Conservation (phyloP, 2,797 vertebrate genomes). For the Sebastes baramenuke region DNA sequence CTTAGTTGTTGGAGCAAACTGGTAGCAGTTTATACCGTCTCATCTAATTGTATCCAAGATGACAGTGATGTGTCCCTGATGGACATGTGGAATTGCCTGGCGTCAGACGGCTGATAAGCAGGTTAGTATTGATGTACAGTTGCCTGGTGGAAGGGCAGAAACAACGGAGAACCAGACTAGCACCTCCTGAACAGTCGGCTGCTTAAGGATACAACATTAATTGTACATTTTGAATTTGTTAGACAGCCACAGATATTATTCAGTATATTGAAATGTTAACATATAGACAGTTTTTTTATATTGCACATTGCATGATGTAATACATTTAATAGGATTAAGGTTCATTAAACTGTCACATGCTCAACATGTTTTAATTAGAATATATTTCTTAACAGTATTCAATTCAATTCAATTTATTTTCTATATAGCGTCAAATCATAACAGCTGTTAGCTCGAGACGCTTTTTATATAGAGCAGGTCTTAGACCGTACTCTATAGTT, state of each 20-base stretch:
- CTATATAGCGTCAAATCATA: no score
- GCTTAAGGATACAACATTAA: not conserved
- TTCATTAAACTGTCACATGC: no score
- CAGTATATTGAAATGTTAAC: not conserved
- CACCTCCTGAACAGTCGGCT: not conserved
- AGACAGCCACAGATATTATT: not conserved
- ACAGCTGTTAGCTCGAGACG: no score
- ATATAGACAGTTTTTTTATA: not conserved
- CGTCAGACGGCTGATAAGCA: constrained; percentile 44
- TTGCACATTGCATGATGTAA: not conserved
- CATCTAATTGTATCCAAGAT: constrained; percentile 8
- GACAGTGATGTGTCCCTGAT: constrained; percentile 6
- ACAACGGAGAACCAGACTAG: not conserved
- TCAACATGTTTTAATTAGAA: not conserved
- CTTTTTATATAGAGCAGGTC: no score
- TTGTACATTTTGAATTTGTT: not conserved
- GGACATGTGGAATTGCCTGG: constrained; percentile 43
- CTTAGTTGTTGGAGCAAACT: not conserved
- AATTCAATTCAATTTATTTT: no score
- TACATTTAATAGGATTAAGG: not conserved
- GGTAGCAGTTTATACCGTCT: not conserved
- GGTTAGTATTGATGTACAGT: constrained; percentile 57
- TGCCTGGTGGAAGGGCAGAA: constrained; percentile 23
- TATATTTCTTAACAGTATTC: not conserved
- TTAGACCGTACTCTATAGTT: no score